These are phyloP conservation scores for Zeuzera pyrina DNA, from an alignment of 2,888 invertebrate species.

Conservation along the genomic window DNA sequence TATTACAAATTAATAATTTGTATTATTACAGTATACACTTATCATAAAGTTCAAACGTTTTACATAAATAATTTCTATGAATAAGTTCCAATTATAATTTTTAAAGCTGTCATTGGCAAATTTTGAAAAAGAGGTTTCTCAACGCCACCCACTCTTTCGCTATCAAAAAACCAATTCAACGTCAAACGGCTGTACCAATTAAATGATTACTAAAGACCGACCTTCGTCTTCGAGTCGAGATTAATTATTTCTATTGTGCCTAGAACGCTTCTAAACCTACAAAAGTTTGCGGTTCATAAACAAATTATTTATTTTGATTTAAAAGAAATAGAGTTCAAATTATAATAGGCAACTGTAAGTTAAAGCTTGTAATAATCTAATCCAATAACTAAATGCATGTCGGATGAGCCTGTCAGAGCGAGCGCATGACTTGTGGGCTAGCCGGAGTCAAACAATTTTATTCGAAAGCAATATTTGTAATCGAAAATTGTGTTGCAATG, in stretches of 20 bases:
- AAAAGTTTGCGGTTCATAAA: constrained; percentile 2
- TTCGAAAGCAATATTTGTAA: too few species aligned
- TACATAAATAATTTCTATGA: too few species aligned
- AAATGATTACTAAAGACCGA: constrained; percentile 37
- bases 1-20: too few species aligned
- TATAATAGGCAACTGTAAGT: neutral
- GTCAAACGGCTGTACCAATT: constrained; percentile 34
- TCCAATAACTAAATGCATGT: constrained; percentile 31
- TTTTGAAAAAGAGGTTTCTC: constrained; percentile 10
- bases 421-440: constrained; percentile 16
- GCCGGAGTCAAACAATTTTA: too few species aligned
- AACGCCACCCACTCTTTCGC: constrained; percentile 20
- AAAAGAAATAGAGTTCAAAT: neutral
- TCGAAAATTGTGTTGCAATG: too few species aligned
- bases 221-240: constrained; percentile 40
- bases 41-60: too few species aligned
- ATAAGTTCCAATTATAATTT: too few species aligned
- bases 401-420: constrained; percentile 24
- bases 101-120: too few species aligned
- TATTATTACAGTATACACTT: too few species aligned
- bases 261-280: constrained; percentile 19
- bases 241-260: constrained; percentile 54
- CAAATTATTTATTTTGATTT: neutral
- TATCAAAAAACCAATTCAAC: constrained; percentile 20
- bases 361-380: constrained; percentile 24